phyloP scores from a whole-genome alignment of 1,140 invertebrate genomes.

The Diorhabda sublineata region DNA sequence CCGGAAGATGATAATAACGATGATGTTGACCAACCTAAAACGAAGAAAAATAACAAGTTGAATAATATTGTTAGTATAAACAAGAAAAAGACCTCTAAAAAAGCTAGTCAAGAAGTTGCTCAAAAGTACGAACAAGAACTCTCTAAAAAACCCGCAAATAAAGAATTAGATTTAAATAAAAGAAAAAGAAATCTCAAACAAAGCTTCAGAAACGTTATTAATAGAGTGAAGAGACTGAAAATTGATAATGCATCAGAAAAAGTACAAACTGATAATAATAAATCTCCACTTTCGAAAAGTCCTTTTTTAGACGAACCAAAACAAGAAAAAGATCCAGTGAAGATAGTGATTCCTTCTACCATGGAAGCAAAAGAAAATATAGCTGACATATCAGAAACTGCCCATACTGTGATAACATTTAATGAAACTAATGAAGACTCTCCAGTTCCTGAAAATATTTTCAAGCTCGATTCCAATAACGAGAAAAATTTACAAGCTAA shows the following conservation, averaged over 20 bases:
- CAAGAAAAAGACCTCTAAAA: background rate
- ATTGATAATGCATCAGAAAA: slow-evolving; percentile 19
- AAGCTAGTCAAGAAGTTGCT: background rate
- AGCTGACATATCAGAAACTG: slow-evolving; percentile 21
- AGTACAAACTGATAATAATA: background rate
- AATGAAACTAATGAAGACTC: slow-evolving; percentile 26
- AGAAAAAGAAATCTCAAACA: slow-evolving; percentile 30
- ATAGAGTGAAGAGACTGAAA: slow-evolving; percentile 33
- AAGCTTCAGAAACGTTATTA: slow-evolving; percentile 29
- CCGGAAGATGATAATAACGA: slow-evolving; percentile 4
- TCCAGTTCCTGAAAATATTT: slow-evolving; percentile 30
- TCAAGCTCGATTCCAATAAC: slow-evolving; percentile 30
- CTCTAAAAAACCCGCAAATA: background rate
- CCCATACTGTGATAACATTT: slow-evolving; percentile 25
- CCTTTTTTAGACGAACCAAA: slow-evolving; percentile 39
- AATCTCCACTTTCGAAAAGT: background rate
- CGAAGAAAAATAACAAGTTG: background rate
- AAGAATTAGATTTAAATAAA: slow-evolving; percentile 8
- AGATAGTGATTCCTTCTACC: slow-evolving; percentile 22
- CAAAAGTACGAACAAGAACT: background rate
- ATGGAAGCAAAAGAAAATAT: slow-evolving; percentile 28
- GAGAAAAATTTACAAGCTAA: slow-evolving; percentile 34
- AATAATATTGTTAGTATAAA: background rate
- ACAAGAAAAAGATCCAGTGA: slow-evolving; percentile 20
- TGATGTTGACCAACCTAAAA: background rate